Evolutionary conservation across 2,113 vertebrate species (phyloP).

Genomic region (Machaerirhynchus nigripectus): DNA sequence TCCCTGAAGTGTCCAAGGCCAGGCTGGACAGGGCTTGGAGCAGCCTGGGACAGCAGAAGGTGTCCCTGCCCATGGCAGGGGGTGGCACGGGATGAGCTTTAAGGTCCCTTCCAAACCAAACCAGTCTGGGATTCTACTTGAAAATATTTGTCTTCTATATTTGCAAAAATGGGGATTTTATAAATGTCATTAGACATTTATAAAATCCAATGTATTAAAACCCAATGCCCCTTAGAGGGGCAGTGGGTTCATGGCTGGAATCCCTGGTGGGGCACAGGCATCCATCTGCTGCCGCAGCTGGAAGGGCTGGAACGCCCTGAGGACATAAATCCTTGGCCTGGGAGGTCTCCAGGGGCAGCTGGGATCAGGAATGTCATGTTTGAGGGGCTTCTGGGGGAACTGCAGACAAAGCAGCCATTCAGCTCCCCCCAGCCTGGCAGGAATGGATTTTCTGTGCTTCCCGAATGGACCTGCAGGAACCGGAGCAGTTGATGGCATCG

Average conservation of each 20-base stretch:
- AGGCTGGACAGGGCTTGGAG: background rate
- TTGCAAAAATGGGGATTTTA: background rate
- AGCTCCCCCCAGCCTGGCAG: background rate
- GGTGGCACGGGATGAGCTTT: background rate
- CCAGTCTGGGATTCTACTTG: background rate
- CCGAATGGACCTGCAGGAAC: background rate
- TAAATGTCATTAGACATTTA: background rate
- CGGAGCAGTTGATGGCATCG: background rate
- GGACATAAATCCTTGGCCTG: background rate
- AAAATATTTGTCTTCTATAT: background rate
- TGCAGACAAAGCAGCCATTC: background rate
- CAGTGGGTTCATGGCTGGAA: background rate
- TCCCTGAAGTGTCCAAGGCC: background rate
- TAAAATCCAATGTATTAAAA: too few relatives aligned
- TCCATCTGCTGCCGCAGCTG: background rate
- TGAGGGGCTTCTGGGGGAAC: background rate
- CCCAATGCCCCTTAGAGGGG: too few relatives aligned
- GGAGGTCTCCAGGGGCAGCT: background rate
- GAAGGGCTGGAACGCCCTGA: background rate
- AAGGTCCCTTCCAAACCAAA: background rate
- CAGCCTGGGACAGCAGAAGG: background rate
- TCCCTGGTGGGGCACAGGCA: fast-evolving
- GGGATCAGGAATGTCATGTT: fast-evolving
- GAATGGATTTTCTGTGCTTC: background rate
- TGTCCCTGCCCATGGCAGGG: background rate